Base-by-base conservation (phyloP, 2,888 invertebrate genomes). In the Empis livida region DNA sequence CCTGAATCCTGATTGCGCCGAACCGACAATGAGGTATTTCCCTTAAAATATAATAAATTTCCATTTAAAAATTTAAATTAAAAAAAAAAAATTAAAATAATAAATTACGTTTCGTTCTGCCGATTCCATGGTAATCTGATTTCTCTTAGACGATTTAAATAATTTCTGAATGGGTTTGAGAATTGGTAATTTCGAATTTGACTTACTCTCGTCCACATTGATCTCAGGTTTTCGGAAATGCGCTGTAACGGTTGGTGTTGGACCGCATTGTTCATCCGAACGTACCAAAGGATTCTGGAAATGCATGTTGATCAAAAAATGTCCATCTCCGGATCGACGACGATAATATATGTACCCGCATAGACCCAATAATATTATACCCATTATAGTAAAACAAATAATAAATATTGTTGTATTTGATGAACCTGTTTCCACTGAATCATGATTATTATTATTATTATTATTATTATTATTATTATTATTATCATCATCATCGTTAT, bases 281-380 rank as follows among this genome's bases (percentile, higher is more conserved):
- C 39, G 43, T 46, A 49, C 43, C 56, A 68, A 54, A 46, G 70
- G 67, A 64, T 68, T 70, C 59, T 70, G 68, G 63, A 68, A 68
- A 61, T 66, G 65, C 62, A 70, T 58, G 58, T 61, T 65, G 56
- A 66, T 61, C 56, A 65, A 67, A 58, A 68, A 62, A 60, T 70
- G 55, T 63, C 67, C 57, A 63, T 69, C 53, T 56, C 74, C 79
- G 73, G 77, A 69, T 60, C 67, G 50, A 48, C 52, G 51, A 50
- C 61, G 60, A 56, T 63, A 66, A 56, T 56, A 61, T 52, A 62
- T 56, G 59, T 60, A 65, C 55, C 59, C 63, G 46, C 59, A 45
- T 16, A 51, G 53, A 10, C 53, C 50, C 23, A 55, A 39, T 3
- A 56, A 16, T 8, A 60, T 37, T 5, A 56, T 31, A 8, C 52